Conservation (phyloP, 2,797 vertebrate genomes). For the Phoxinus dragarum region DNA sequence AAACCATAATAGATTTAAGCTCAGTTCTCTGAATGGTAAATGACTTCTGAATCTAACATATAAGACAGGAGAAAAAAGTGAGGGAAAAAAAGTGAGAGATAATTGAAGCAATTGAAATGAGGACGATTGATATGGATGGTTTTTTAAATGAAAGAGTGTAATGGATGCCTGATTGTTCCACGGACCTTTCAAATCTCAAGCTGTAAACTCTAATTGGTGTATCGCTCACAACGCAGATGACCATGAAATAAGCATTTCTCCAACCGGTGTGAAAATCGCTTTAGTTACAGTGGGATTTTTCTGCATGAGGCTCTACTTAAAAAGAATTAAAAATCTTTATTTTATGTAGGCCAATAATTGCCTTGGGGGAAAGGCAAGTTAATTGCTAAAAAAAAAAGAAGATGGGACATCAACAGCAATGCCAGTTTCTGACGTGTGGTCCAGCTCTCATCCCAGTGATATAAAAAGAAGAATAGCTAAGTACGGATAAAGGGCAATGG, state of each 20-base stretch:
- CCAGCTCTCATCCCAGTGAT: slow-evolving; percentile 49
- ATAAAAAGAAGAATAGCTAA: slow-evolving; percentile 36
- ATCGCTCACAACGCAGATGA: slow-evolving; percentile 64
- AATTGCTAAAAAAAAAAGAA: slow-evolving; percentile 74
- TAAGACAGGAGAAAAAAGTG: slow-evolving; percentile 60
- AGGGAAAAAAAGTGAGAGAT: slow-evolving; percentile 64
- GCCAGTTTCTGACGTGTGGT: slow-evolving; percentile 51
- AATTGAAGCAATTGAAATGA: slow-evolving; percentile 65
- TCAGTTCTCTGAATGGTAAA: slow-evolving; percentile 71
- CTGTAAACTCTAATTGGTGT: slow-evolving; percentile 70
- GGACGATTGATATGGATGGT: slow-evolving; percentile 64
- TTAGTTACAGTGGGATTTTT: slow-evolving; percentile 63
- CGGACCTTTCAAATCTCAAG: slow-evolving; percentile 69
- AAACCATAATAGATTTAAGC: slow-evolving; percentile 72
- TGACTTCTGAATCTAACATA: slow-evolving; percentile 68
- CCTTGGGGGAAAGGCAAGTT: slow-evolving; percentile 76
- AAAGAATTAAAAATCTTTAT: slow-evolving; percentile 75
- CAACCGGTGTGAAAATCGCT: slow-evolving; percentile 68
- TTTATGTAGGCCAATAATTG: slow-evolving; percentile 80
- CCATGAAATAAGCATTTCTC: slow-evolving; percentile 70
- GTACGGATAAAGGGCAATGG: slow-evolving; percentile 31
- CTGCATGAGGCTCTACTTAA: slow-evolving; percentile 62
- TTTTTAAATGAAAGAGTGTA: slow-evolving; percentile 72
- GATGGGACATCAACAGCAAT: slow-evolving; percentile 59
- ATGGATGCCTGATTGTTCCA: slow-evolving; percentile 73